phyloP scores from a whole-genome alignment of 1,140 invertebrate species.

The Drosophila sturtevanti region DNA sequence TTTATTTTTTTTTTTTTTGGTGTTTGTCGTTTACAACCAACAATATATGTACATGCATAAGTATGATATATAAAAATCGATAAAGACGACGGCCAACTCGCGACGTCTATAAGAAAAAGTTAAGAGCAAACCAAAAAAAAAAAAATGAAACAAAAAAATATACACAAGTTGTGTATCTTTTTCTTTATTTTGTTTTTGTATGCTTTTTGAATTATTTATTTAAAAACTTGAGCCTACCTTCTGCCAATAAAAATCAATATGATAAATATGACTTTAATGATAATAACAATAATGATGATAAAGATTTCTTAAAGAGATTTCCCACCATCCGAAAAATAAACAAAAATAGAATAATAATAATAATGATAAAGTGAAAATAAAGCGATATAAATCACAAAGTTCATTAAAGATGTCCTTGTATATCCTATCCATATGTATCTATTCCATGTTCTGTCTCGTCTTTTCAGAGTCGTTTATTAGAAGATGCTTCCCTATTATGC shows the following conservation, averaged over 20 bases:
- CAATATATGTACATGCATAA: conserved; percentile 15
- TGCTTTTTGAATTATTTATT: conserved; percentile 59
- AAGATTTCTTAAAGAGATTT: too few species aligned
- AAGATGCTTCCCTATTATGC: conserved; percentile 94
- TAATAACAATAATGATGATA: background rate
- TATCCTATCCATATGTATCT: conserved; percentile 49
- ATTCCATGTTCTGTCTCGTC: conserved; percentile 75
- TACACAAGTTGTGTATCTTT: conserved; percentile 33
- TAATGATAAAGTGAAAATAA: background rate
- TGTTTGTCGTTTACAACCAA: conserved; percentile 35
- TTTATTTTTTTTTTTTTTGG: background rate
- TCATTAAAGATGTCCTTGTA: background rate
- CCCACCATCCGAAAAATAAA: too few species aligned
- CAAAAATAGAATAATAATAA: too few species aligned
- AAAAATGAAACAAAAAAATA: conserved; percentile 11
- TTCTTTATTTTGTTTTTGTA: conserved; percentile 18
- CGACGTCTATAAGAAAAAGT: conserved; percentile 38
- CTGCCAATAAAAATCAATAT: conserved; percentile 5
- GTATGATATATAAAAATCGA: conserved; percentile 62
- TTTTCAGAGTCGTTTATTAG: conserved; percentile 92
- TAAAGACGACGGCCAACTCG: conserved; percentile 41
- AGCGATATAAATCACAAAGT: background rate
- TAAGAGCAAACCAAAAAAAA: conserved; percentile 23
- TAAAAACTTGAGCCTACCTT: conserved; percentile 36
- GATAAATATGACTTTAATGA: background rate